These are phyloP conservation scores for Scomber colias DNA, from an alignment of 2,113 vertebrate genomes.

Conservation along the genomic window DNA sequence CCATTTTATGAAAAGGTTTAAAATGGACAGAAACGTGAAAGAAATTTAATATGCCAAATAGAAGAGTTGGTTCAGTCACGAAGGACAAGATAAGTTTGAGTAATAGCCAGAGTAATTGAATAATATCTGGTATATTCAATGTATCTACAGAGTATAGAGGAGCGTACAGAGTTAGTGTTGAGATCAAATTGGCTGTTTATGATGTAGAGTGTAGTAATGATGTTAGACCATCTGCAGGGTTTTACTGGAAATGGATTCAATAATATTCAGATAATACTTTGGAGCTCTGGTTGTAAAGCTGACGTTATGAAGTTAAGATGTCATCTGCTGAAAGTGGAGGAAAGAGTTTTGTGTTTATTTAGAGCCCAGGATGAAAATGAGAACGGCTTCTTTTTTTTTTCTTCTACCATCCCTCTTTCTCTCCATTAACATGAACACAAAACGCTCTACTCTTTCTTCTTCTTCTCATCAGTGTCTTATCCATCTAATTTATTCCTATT, in stretches of 20 bases:
- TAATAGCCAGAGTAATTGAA: neutral
- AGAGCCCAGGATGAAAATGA: constrained; percentile 35
- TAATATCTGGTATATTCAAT: neutral
- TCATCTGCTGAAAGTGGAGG: constrained; percentile 12
- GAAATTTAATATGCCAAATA: no score
- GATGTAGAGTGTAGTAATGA: constrained; percentile 34
- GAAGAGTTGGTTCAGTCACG: no score
- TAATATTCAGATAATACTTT: constrained; percentile 50
- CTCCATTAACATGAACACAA: constrained; percentile 43
- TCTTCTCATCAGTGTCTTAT: constrained; percentile 43
- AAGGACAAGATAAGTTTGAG: no score
- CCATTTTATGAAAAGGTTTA: no score
- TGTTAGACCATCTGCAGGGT: constrained; percentile 34
- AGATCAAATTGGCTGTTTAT: constrained; percentile 24
- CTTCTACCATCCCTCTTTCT: constrained; percentile 26
- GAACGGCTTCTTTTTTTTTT: constrained; percentile 37
- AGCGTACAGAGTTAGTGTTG: neutral
- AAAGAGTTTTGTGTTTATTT: constrained; percentile 23
- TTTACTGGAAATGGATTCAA: constrained; percentile 32
- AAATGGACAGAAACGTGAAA: no score
- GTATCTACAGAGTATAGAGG: neutral
- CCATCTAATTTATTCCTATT: constrained; percentile 54
- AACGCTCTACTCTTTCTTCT: constrained; percentile 5
- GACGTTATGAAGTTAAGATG: constrained; percentile 45
- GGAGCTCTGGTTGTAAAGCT: constrained; percentile 30